Conservation (phyloP, 2,113 vertebrate genomes). For the Alosa alosa region DNA sequence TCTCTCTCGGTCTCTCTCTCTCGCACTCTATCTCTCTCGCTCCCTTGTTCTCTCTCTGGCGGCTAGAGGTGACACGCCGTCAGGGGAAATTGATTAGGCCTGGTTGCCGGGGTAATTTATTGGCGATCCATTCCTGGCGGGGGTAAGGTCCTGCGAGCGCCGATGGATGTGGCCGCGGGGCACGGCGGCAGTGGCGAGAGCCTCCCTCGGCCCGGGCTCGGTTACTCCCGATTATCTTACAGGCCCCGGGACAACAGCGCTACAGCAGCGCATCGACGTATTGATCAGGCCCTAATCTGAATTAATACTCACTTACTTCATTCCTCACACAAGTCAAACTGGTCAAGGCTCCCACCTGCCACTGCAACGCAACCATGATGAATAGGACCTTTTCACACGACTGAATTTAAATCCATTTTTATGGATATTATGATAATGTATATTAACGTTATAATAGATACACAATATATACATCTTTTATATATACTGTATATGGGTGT, state of each 20-base stretch:
- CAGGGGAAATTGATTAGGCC: conserved; percentile 70
- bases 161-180: conserved; percentile 64
- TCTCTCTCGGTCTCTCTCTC: conserved; percentile 38
- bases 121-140: conserved; percentile 64
- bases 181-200: conserved; percentile 37
- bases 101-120: conserved; percentile 73
- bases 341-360: not conserved
- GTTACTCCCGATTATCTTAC: conserved; percentile 7
- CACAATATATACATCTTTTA: not conserved
- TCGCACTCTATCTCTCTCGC: conserved; percentile 45
- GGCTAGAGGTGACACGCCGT: conserved; percentile 72
- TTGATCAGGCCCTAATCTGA: conserved; percentile 40
- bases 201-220: conserved; percentile 27
- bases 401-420: not conserved
- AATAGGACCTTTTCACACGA: not conserved
- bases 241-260: conserved; percentile 41
- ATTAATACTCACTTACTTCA: conserved; percentile 34
- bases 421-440: not conserved
- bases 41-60: conserved; percentile 58
- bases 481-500: not conserved
- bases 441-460: not conserved
- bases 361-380: not conserved
- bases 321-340: not conserved
- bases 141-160: conserved; percentile 64
- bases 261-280: conserved; percentile 26